Evolutionary conservation across 2,888 invertebrate species (phyloP), one percentile per base, ranked within the genome.

Genomic region (Mimumesa dahlbomi): DNA sequence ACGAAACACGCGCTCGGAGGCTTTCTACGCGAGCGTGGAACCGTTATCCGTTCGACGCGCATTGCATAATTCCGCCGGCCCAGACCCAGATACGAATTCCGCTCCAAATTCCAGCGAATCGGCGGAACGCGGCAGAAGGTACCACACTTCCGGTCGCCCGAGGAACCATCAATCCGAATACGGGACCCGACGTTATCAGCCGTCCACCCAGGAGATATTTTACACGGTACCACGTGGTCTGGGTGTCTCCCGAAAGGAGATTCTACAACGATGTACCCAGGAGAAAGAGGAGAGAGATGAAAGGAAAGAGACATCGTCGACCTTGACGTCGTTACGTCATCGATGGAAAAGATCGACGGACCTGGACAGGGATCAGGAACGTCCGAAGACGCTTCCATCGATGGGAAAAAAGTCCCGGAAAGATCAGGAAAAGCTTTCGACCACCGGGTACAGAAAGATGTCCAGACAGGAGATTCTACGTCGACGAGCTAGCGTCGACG

Each of bases 391-490:
- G 0, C 31, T 88, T 45, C 88, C 88, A 1, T 83, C 85, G 7
- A 58, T 82, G 5, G 79, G 79, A 0, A 82, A 68, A 13, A 79
- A 71, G 46, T 68, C 77, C 52, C 34, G 52, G 31, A 75, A 45
- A 53, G 81, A 75, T 22, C 45, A n/a, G n/a, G n/a, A n/a, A n/a
- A n/a, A n/a, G n/a, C n/a, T n/a, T 25, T 25, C 25, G n/a, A n/a
- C n/a, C n/a, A n/a, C n/a, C n/a, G n/a, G n/a, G n/a, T 7, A 74
- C 61, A 69, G 81, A 57, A 77, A 67, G 13, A 73, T 89, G 43
- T 88, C 88, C 0, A 73, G 88, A 0, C 86, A 87, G 58, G 86
- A 88, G 16, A 89, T 89, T 43, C 57, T 89, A 3, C 84, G 83
- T 18, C 79, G 86, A 29, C 79, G 52, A 59, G 82, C 75, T 2